phyloP scores from a whole-genome alignment of 2,888 invertebrate genomes.

The Desoria tigrina region DNA sequence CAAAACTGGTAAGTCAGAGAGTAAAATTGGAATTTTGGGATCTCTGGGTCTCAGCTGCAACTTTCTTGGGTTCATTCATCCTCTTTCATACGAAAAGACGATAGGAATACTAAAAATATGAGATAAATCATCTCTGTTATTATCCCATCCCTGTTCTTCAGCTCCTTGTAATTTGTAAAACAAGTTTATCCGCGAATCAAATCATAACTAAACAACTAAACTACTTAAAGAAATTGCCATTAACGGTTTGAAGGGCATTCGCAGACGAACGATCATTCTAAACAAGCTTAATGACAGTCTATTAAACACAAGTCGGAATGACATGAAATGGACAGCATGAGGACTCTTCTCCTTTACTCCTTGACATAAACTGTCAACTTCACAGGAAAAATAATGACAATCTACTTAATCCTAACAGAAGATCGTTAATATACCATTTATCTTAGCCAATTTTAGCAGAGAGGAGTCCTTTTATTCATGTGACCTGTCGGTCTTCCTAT shows the following conservation, averaged over 20 bases:
- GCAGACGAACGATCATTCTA: too few species aligned
- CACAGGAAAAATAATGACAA: constrained; percentile 1
- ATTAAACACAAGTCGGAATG: too few species aligned
- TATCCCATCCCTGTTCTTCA: too few species aligned
- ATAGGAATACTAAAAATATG: not conserved
- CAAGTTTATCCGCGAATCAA: too few species aligned
- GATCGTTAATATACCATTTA: constrained; percentile 18
- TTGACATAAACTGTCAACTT: not conserved
- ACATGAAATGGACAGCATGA: not conserved
- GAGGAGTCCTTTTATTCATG: not conserved
- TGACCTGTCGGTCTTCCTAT: not conserved
- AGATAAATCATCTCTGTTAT: constrained; percentile 4
- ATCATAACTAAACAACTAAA: too few species aligned
- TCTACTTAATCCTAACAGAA: constrained; percentile 5
- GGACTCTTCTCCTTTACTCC: not conserved
- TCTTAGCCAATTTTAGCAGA: constrained; percentile 1
- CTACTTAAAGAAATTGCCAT: too few species aligned
- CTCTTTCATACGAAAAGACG: not conserved
- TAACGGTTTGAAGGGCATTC: too few species aligned
- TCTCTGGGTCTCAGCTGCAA: constrained; percentile 9
- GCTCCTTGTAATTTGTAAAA: too few species aligned
- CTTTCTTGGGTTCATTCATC: constrained; percentile 10
- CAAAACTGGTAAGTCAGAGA: not conserved
- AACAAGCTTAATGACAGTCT: too few species aligned
- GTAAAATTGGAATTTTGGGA: constrained; percentile 6